Evolutionary conservation across 2,888 invertebrate genomes (phyloP).

Genomic region (Anthrax anthrax): DNA sequence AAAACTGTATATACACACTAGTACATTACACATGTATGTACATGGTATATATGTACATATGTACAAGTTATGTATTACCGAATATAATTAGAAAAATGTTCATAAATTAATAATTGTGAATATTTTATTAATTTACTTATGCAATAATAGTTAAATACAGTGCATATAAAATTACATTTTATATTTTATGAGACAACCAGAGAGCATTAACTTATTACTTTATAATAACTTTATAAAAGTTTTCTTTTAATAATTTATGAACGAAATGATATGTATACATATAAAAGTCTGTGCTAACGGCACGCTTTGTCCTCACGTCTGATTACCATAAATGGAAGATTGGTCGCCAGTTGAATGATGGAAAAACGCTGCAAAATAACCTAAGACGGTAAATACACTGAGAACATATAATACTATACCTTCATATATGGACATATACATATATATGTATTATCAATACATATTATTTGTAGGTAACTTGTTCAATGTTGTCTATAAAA

Average conservation of each 20-base stretch:
- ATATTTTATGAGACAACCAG: not conserved
- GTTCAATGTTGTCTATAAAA: too few species aligned
- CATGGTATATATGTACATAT: too few species aligned
- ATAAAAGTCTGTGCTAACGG: conserved; percentile 12
- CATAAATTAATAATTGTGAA: too few species aligned
- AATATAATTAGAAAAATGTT: too few species aligned
- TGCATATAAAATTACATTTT: too few species aligned
- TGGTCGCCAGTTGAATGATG: conserved; percentile 9
- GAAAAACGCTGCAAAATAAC: conserved; percentile 11
- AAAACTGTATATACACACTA: too few species aligned
- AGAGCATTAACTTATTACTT: conserved; percentile 8
- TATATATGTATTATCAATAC: not conserved
- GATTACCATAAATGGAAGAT: conserved; percentile 16
- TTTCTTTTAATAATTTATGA: conserved; percentile 9
- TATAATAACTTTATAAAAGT: conserved; percentile 11
- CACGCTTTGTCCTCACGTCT: conserved; percentile 18
- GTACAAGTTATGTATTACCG: too few species aligned
- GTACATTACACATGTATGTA: too few species aligned
- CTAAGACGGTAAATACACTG: conserved; percentile 1
- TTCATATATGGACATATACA: not conserved
- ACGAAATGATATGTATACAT: not conserved
- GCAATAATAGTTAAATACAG: too few species aligned
- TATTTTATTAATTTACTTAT: too few species aligned
- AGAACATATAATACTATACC: conserved; percentile 1
- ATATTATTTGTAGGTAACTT: too few species aligned